These are phyloP conservation scores for Rhingia rostrata DNA, from an alignment of 2,888 invertebrate species.

Conservation along the genomic window DNA sequence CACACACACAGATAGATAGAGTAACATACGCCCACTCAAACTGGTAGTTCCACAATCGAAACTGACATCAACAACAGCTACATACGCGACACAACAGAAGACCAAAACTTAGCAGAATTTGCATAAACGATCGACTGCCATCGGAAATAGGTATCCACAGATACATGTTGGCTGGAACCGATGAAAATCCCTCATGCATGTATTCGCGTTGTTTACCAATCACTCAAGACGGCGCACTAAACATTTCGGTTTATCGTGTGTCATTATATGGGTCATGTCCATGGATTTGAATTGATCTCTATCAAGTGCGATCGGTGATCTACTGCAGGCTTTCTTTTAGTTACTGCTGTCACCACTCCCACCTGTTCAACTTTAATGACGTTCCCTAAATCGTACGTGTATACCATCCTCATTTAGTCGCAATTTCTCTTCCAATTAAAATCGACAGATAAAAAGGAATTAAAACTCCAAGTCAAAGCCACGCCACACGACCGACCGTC, in stretches of 20 bases:
- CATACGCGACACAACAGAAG: neutral
- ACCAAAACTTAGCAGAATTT: constrained; percentile 39
- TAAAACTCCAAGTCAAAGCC: neutral
- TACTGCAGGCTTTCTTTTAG: constrained; percentile 29
- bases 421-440: constrained; percentile 61
- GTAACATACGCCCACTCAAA: constrained; percentile 51
- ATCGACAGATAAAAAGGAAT: constrained; percentile 23
- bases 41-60: constrained; percentile 25
- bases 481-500: constrained; percentile 41
- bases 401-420: constrained; percentile 14
- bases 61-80: constrained; percentile 13
- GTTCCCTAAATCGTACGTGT: constrained; percentile 7
- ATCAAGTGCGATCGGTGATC: constrained; percentile 25
- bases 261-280: constrained; percentile 38
- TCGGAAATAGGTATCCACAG: constrained; percentile 33
- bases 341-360: constrained; percentile 38
- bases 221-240: constrained; percentile 45
- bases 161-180: constrained; percentile 18
- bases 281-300: constrained; percentile 31
- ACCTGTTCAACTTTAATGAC: constrained; percentile 34
- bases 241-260: constrained; percentile 2
- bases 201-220: constrained; percentile 46
- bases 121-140: constrained; percentile 59
- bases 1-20: constrained; percentile 23
- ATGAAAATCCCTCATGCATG: constrained; percentile 36